phyloP scores from a whole-genome alignment of 2,888 invertebrate species.

The Oeneis ivallda region DNA sequence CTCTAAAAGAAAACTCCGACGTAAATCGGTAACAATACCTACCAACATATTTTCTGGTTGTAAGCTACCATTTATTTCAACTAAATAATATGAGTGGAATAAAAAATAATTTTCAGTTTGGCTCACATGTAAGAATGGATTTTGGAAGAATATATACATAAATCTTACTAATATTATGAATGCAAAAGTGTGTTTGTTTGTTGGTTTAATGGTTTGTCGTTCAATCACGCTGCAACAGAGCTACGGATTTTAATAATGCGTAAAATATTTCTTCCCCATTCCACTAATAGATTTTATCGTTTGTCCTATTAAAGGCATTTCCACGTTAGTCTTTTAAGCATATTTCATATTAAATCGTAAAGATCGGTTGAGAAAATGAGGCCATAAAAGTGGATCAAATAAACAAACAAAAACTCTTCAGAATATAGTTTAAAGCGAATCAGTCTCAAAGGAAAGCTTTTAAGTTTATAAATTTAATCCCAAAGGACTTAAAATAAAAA shows the following conservation, averaged over 20 bases:
- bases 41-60: constrained; percentile 16
- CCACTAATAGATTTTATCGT: too few relatives aligned
- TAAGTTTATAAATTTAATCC: constrained; percentile 31
- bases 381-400: constrained; percentile 18
- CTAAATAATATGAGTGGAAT: constrained; percentile 31
- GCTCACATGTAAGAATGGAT: constrained; percentile 15
- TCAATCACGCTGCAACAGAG: too few relatives aligned
- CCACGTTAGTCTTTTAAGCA: not conserved
- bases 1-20: not conserved
- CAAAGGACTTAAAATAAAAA: not conserved
- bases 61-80: constrained; percentile 22
- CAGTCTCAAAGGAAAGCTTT: constrained; percentile 43
- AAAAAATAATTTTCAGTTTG: constrained; percentile 31
- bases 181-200: too few relatives aligned
- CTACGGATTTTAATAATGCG: too few relatives aligned
- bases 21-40: constrained; percentile 8
- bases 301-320: too few relatives aligned
- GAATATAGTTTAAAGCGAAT: not conserved
- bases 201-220: too few relatives aligned
- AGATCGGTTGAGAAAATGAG: constrained; percentile 14
- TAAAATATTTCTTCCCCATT: too few relatives aligned
- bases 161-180: too few relatives aligned
- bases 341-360: constrained; percentile 11
- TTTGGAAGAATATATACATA: not conserved
- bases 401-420: constrained; percentile 10